Percentiles rank a stretch among this genome's conserved stretches.
Conservation (phyloP, 92 coral and sea anemone species). For the Epizoanthus illoricatus region DNA sequence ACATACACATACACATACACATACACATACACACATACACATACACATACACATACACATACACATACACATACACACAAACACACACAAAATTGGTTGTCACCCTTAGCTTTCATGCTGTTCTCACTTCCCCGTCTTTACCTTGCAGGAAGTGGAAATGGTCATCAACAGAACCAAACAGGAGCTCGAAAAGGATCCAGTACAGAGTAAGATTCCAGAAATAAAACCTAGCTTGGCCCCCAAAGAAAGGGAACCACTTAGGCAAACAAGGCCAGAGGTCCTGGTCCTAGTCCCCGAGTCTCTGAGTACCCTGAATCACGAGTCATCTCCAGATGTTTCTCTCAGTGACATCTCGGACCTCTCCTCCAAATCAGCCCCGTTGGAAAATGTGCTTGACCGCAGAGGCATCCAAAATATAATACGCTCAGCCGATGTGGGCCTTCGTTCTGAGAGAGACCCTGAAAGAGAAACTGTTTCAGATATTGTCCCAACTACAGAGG, state of each 20-base stretch:
- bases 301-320: neutral
- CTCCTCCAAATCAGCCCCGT: constrained; percentile 1
- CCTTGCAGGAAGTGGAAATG: constrained; percentile 77
- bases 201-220: constrained; percentile 23
- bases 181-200: constrained; percentile 60
- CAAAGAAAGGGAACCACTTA: constrained; percentile 2
- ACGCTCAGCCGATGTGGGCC: neutral
- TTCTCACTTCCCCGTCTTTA: neutral
- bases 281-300: constrained; percentile 24
- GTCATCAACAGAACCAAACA: constrained; percentile 76
- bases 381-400: neutral
- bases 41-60: too few species aligned
- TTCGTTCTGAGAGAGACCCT: neutral
- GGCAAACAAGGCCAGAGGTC: constrained; percentile 4
- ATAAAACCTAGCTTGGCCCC: constrained; percentile 36
- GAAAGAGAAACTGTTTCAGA: neutral
- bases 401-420: neutral
- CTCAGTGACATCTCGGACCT: constrained; percentile 8
- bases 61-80: too few species aligned
- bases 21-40: too few species aligned
- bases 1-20: too few species aligned
- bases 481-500: neutral
- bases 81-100: too few species aligned
- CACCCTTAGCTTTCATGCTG: neutral
- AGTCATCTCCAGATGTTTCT: constrained; percentile 21